Percentiles rank a stretch among this genome's conserved stretches.
These are phyloP conservation scores for Rhinoraja longicauda DNA, from an alignment of 2,797 vertebrate species.

Conservation along the genomic window DNA sequence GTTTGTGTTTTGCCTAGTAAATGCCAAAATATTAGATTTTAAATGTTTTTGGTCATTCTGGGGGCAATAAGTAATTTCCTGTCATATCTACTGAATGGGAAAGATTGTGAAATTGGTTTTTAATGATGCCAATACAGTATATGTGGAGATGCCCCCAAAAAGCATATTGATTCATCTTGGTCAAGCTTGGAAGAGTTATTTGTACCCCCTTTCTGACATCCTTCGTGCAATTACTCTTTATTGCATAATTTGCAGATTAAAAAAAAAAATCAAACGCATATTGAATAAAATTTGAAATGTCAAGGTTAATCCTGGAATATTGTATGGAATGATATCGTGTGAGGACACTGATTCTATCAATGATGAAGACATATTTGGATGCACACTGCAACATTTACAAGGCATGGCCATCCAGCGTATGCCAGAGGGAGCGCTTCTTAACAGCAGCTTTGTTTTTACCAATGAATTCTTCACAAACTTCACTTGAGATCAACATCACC, in stretches of 20 bases:
- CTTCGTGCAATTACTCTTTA: neutral
- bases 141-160: neutral
- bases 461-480: slow-evolving; percentile 26
- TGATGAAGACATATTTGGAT: neutral
- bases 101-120: neutral
- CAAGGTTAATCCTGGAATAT: neutral
- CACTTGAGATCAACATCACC: slow-evolving; percentile 13
- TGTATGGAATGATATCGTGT: neutral
- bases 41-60: neutral
- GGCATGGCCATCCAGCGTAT: neutral
- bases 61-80: neutral
- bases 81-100: neutral
- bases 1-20: neutral
- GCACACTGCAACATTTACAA: neutral
- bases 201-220: neutral
- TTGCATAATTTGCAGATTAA: neutral
- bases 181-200: neutral
- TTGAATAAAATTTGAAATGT: neutral
- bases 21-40: neutral
- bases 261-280: neutral
- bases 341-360: neutral
- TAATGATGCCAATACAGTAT: too few relatives aligned
- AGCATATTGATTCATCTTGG: neutral
- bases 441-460: slow-evolving; percentile 4
- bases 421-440: neutral